Conservation (phyloP, 2,888 invertebrate genomes). For the Drepanosiphum platanoidis region DNA sequence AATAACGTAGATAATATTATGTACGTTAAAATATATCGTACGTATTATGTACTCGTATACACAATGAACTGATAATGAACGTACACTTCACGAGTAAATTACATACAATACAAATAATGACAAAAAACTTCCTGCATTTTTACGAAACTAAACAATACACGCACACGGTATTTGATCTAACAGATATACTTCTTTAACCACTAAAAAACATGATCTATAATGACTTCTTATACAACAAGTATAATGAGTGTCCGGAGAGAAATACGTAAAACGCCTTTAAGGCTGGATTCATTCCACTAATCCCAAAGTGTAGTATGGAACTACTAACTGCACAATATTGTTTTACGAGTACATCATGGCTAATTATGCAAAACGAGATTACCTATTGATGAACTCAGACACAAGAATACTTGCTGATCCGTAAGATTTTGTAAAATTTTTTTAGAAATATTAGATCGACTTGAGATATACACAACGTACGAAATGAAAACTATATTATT, state of each 20-base stretch:
- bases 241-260: not conserved
- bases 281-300: not conserved
- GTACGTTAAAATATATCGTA: too few species aligned
- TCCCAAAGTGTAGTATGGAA: too few species aligned
- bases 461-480: not conserved
- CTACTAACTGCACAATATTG: too few species aligned
- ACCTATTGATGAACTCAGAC: too few species aligned
- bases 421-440: too few species aligned
- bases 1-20: not conserved
- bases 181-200: not conserved
- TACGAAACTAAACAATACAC: not conserved
- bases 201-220: not conserved
- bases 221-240: not conserved
- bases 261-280: not conserved
- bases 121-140: not conserved
- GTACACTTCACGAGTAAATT: not conserved
- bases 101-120: not conserved
- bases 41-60: too few species aligned
- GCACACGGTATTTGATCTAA: not conserved
- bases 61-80: not conserved
- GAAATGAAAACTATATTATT: slow-evolving; percentile 10
- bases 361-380: too few species aligned
- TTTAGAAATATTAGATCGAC: not conserved
- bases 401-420: too few species aligned
- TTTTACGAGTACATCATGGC: too few species aligned